A percentile compares a stretch with the other conserved stretches of the same genome.
phyloP scores from a whole-genome alignment of 1,140 invertebrate species.

The Heliconius hewitsoni region DNA sequence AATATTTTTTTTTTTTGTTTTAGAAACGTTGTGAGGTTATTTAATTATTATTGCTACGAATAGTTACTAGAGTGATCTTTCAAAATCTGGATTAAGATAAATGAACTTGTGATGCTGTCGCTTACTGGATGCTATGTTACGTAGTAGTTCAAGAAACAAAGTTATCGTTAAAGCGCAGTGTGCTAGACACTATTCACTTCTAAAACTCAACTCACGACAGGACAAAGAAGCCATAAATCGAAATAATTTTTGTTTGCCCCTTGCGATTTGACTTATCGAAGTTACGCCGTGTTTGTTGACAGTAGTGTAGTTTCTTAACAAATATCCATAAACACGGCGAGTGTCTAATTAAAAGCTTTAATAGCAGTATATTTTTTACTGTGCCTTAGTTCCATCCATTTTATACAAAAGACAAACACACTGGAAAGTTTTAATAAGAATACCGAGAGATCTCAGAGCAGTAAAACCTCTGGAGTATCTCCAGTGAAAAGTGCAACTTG shows the following conservation, averaged over 20 bases:
- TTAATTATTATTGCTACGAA: neutral
- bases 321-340: neutral
- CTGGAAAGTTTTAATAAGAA: constrained; percentile 29
- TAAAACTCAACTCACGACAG: neutral
- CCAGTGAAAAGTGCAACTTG: constrained; percentile 22
- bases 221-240: constrained; percentile 7
- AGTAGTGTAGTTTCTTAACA: neutral
- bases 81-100: neutral
- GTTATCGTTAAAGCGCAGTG: neutral
- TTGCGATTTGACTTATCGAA: constrained; percentile 9
- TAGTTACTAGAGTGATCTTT: neutral
- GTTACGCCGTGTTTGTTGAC: neutral
- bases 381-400: neutral
- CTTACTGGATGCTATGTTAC: neutral
- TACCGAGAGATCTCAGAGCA: constrained; percentile 15
- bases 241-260: constrained; percentile 12
- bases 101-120: neutral
- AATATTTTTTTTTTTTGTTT: neutral
- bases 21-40: neutral
- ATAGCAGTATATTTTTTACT: neutral
- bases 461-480: constrained; percentile 16
- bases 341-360: neutral
- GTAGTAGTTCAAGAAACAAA: neutral
- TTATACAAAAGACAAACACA: constrained; percentile 27
- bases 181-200: constrained; percentile 5